phyloP scores from a whole-genome alignment of 1,140 invertebrate genomes.

The Ceratitis capitata region DNA sequence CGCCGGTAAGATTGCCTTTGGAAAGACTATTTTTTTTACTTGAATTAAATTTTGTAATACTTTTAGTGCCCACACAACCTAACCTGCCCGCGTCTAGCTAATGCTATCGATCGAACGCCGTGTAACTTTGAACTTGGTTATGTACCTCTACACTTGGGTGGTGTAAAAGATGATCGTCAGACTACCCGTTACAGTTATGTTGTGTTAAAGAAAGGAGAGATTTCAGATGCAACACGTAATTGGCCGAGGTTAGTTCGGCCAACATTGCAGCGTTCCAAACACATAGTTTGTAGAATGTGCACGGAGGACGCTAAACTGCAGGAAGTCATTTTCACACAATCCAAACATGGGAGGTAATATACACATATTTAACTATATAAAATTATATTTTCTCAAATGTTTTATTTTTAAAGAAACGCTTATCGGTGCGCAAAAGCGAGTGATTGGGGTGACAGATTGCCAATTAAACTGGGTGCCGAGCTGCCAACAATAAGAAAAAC shows the following conservation, averaged over 20 bases:
- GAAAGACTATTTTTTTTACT: neutral
- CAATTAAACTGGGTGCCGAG: slow-evolving; percentile 65
- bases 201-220: slow-evolving; percentile 79
- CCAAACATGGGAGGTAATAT: slow-evolving; percentile 75
- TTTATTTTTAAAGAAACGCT: slow-evolving; percentile 66
- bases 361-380: neutral
- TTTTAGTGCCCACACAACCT: slow-evolving; percentile 82
- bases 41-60: neutral
- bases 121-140: slow-evolving; percentile 82
- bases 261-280: slow-evolving; percentile 73
- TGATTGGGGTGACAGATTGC: slow-evolving; percentile 80
- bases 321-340: slow-evolving; percentile 79
- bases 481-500: slow-evolving; percentile 1
- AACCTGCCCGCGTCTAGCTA: slow-evolving; percentile 73
- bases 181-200: slow-evolving; percentile 78
- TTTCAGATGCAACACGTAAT: slow-evolving; percentile 66
- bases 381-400: slow-evolving; percentile 39
- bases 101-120: slow-evolving; percentile 70
- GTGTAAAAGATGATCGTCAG: slow-evolving; percentile 59
- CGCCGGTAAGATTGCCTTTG: slow-evolving; percentile 71
- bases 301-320: slow-evolving; percentile 77
- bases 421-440: slow-evolving; percentile 76
- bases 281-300: slow-evolving; percentile 82
- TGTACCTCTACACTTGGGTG: slow-evolving; percentile 68
- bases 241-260: slow-evolving; percentile 84